A percentile compares a stretch with the other conserved stretches of the same genome.
Conservation (phyloP, 2,797 vertebrate species). For the Neostethus bicornis region DNA sequence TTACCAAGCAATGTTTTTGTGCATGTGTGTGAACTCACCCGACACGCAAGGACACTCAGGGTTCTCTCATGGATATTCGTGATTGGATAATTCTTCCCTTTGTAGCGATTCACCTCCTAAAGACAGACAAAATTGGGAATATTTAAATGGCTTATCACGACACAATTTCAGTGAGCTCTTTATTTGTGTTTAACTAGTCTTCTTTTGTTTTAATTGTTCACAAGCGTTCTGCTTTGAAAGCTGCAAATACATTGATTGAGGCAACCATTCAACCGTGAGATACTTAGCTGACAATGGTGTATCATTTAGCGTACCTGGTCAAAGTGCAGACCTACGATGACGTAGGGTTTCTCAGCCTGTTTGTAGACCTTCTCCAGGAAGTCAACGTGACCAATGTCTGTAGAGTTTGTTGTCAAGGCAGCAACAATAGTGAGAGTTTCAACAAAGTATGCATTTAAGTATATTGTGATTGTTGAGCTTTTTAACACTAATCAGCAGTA, state of each 20-base stretch:
- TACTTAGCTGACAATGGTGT: not conserved
- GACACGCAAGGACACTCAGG: slow-evolving; percentile 93
- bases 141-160: not conserved
- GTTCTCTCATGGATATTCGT: slow-evolving; percentile 98
- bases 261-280: not conserved
- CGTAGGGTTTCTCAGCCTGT: slow-evolving; percentile 87
- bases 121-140: slow-evolving; percentile 15
- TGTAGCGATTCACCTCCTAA: slow-evolving; percentile 97
- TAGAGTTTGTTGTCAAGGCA: slow-evolving; percentile 63
- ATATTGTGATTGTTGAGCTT: too few relatives aligned
- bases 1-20: not conserved
- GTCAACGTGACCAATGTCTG: slow-evolving; percentile 96
- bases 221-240: slow-evolving; percentile 17
- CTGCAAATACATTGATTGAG: not conserved
- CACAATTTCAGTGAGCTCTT: not conserved
- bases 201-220: not conserved
- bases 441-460: not conserved
- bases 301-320: slow-evolving; percentile 86
- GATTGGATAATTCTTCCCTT: slow-evolving; percentile 98
- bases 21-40: slow-evolving; percentile 80
- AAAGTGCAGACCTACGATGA: slow-evolving; percentile 95
- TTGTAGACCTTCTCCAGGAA: slow-evolving; percentile 92
- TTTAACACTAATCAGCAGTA: too few relatives aligned
- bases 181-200: not conserved
- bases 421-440: slow-evolving; percentile 12